Base-by-base conservation (phyloP, 2,888 invertebrate genomes). In the Drosophila prostipennis region DNA sequence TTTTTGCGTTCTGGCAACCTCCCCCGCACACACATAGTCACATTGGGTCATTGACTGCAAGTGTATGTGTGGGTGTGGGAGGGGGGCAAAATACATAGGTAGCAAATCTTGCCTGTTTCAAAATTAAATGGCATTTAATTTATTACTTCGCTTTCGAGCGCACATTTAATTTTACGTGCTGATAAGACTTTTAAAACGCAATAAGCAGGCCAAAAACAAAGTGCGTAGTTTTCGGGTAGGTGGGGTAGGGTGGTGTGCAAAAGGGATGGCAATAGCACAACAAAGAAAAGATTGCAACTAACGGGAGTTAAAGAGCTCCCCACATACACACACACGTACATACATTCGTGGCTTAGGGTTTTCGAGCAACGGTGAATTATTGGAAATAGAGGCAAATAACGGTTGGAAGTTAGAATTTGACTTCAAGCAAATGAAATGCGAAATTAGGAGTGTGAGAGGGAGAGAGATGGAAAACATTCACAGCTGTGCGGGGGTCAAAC, bases 121-220 rank as follows among this genome's bases (percentile, higher is more conserved):
- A 36, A 16, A 57, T 63, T 43, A 26, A 32, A 36, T 14, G 56
- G 46, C 43, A 43, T 58, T 48, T 60, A 40, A 52, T 69, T 45
- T 51, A 26, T 34, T 57, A 39, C 46, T 61, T 34, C 7, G 60
- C 37, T 43, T 37, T 60, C 37, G 19, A 40, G 2, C 45, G 26
- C 34, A 61, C 61, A 49, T 45, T 72, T 68, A 78, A 58, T 77
- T 56, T 42, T 53, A 16, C n/a, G 46, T 52, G 68, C 75, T 84
- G 87, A 88, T 88, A 88, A 88, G 84, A 80, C 74, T 86, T 78
- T 86, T 75, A 77, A 88, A 88, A 80, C 84, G 78, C 85, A 82
- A 84, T 79, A 87, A 73, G 69, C 61, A 65, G 56, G 63, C 71
- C 72, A 69, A 74, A 79, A 72, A 39, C 63, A 81, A 84, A 84